Percentiles rank a stretch among this genome's conserved stretches.
These are phyloP conservation scores for Heliconius charithonia DNA, from an alignment of 2,888 invertebrate genomes.

Conservation along the genomic window DNA sequence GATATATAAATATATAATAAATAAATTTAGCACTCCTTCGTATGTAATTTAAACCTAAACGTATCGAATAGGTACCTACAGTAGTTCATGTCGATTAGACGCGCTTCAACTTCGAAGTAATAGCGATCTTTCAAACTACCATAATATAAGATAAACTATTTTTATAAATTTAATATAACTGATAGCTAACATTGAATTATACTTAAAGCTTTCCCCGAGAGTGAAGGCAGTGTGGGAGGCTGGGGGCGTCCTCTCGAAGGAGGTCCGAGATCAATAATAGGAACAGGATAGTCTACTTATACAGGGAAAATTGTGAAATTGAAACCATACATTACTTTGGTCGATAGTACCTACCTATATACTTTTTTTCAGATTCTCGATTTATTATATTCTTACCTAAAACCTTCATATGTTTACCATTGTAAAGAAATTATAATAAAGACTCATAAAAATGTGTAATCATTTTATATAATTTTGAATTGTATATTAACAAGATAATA, in stretches of 20 bases:
- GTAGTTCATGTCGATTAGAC: not conserved
- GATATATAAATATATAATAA: not conserved
- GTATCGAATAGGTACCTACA: not conserved
- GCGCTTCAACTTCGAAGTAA: not conserved
- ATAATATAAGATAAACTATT: not conserved
- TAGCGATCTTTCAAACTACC: not conserved
- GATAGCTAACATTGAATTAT: slow-evolving; percentile 27
- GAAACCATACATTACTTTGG: not conserved
- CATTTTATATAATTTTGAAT: not conserved
- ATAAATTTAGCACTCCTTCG: not conserved
- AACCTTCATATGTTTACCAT: not conserved
- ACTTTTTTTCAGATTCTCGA: too few relatives aligned
- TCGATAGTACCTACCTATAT: not conserved
- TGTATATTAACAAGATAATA: not conserved
- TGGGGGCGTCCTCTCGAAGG: slow-evolving; percentile 27
- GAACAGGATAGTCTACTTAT: slow-evolving; percentile 14
- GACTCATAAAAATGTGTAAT: not conserved
- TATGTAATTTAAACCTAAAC: not conserved
- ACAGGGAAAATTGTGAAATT: slow-evolving; percentile 15
- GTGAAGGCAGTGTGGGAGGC: slow-evolving; percentile 27
- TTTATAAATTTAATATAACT: not conserved
- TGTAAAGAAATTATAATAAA: not conserved
- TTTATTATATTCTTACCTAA: not conserved
- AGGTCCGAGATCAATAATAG: slow-evolving; percentile 34
- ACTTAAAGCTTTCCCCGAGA: slow-evolving; percentile 26